Evolutionary conservation across 2,797 vertebrate genomes (phyloP).

Genomic region (Crocodylus rhombifer): DNA sequence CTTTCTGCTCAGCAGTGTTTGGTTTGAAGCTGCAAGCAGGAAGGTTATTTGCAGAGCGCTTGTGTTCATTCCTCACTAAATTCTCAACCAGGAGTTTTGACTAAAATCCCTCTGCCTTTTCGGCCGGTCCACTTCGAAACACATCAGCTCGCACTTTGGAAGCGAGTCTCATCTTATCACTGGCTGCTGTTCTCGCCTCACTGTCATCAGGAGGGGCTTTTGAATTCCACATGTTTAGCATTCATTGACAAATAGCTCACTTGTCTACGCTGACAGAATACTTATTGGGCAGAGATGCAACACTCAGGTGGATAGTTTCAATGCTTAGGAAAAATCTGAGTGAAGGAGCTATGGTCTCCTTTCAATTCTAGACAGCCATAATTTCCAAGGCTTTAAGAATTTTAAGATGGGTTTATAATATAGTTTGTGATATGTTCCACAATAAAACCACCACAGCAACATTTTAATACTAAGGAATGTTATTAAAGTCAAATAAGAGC

Average conservation of each 20-base stretch:
- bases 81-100: conserved; percentile 29
- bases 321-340: conserved; percentile 25
- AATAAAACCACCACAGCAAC: conserved; percentile 11
- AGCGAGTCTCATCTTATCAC: background rate
- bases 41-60: background rate
- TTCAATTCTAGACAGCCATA: conserved; percentile 41
- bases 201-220: conserved; percentile 3
- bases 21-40: background rate
- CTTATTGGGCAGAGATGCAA: conserved; percentile 55
- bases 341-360: conserved; percentile 31
- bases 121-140: background rate
- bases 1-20: background rate
- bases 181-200: background rate
- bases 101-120: conserved; percentile 14
- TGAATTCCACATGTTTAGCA: background rate
- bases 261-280: conserved; percentile 43
- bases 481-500: background rate
- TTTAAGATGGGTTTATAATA: background rate
- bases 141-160: conserved; percentile 5
- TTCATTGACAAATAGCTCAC: background rate
- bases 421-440: conserved; percentile 38
- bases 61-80: conserved; percentile 26
- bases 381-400: background rate
- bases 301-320: background rate
- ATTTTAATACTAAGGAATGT: conserved; percentile 26